Evolutionary conservation across 2,113 vertebrate species (phyloP), one percentile per base, ranked within the genome.

Genomic region (Clarias batrachus): DNA sequence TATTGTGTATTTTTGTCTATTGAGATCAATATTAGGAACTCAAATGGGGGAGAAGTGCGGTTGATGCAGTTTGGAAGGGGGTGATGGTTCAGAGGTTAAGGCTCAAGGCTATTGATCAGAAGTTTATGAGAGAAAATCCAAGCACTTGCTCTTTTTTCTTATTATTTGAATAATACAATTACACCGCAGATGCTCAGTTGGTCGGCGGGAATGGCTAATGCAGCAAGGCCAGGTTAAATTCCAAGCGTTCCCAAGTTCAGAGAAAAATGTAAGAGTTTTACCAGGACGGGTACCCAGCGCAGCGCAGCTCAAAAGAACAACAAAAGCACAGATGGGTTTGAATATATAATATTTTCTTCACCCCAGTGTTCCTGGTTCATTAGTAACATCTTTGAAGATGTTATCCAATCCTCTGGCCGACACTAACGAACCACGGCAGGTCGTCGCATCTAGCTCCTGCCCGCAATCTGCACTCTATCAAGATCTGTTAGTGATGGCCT

Each of bases 321-420:
- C 48, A 8, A 48, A 48, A 48, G 6, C 23, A n/a, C 37, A 23
- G 41, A n/a, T 27, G 7, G 13, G 25, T 52, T 33, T 54, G 23
- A 2, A 8, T 27, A 10, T 57, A 6, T 23, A 1, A 23, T 33
- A 17, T 54, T 63, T 30, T 6, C 48, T 0, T 23, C 19, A 12
- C 66, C 6, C 8, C 12, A 19, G n/a, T 62, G 63, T 78, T 71
- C 19, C 54, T 71, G 71, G 10, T 73, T 10, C 6, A 70, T 19
- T 82, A 71, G 81, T 71, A 48, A 48, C 48, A 48, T 48, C 62
- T 11, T 60, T 85, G 66, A 85, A 87, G 87, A 88, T 90, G 85
- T 63, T 90, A 33, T 90, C 89, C 79, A 90, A 84, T 85, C 85
- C 83, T 73, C 74, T 70, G 48, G 81, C 85, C 13, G 82, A 82